Percentiles rank a stretch among this genome's conserved stretches.
These are phyloP conservation scores for Mionectes olivaceus DNA, from an alignment of 2,797 vertebrate genomes.

Conservation along the genomic window DNA sequence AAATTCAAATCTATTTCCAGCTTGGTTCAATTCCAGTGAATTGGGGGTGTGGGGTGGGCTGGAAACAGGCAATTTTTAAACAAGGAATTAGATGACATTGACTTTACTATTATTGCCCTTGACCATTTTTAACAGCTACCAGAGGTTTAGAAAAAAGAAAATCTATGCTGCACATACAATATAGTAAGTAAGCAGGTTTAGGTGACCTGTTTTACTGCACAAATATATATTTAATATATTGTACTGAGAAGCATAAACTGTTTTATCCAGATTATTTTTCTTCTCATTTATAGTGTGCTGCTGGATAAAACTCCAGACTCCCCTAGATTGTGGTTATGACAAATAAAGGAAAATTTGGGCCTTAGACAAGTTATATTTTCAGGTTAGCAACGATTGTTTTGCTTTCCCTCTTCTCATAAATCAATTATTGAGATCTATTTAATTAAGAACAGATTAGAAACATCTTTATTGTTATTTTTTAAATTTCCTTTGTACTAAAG, in stretches of 20 bases:
- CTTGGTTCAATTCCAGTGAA: not conserved
- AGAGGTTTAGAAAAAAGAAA: not conserved
- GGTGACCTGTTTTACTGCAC: not conserved
- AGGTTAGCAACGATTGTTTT: conserved; percentile 24
- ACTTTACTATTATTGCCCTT: not conserved
- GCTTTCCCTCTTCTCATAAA: conserved; percentile 62
- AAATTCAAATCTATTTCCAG: not conserved
- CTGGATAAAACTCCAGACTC: not conserved
- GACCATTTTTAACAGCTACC: not conserved
- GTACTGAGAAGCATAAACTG: not conserved
- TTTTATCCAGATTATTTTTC: not conserved
- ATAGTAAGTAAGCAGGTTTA: not conserved
- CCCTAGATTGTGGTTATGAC: not conserved
- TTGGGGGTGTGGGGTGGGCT: fast-evolving
- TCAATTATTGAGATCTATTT: conserved; percentile 70
- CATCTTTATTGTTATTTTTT: conserved; percentile 69
- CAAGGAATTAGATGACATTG: not conserved
- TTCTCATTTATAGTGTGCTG: not conserved
- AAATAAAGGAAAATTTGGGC: not conserved
- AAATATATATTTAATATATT: not conserved
- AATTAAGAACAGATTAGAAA: conserved; percentile 78
- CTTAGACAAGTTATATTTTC: conserved; percentile 8
- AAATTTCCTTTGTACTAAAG: conserved; percentile 67
- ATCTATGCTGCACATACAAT: not conserved
- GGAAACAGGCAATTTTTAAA: not conserved